phyloP scores from a whole-genome alignment of 2,888 invertebrate genomes.

The Cephus spinipes region DNA sequence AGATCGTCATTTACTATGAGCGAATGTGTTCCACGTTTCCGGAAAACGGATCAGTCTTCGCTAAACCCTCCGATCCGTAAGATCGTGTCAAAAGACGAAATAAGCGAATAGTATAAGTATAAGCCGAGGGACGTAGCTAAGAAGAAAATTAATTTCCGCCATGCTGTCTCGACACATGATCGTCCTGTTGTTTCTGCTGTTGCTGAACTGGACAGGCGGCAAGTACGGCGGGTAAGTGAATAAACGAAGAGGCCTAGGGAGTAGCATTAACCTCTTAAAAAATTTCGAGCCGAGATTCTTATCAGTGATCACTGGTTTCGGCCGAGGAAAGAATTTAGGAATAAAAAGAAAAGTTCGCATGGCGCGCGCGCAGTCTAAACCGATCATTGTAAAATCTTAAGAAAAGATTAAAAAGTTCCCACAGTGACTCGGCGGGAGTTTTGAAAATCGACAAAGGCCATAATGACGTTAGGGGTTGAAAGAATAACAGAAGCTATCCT shows the following conservation, averaged over 20 bases:
- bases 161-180: neutral
- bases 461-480: neutral
- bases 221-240: neutral
- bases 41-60: neutral
- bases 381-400: constrained; percentile 5
- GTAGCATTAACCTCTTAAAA: neutral
- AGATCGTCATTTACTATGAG: neutral
- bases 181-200: neutral
- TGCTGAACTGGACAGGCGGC: neutral
- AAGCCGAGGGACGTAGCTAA: neutral
- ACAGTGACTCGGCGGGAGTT: neutral
- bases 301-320: neutral
- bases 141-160: neutral
- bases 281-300: neutral
- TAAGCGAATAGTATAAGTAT: neutral
- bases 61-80: neutral
- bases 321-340: neutral
- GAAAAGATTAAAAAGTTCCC: neutral
- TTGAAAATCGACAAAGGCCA: neutral
- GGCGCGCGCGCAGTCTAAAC: neutral
- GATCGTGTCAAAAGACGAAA: neutral
- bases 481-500: neutral
- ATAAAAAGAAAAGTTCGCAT: neutral
- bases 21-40: neutral
- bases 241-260: neutral